Evolutionary conservation across 2,888 invertebrate species (phyloP), one percentile per base, ranked within the genome.

Genomic region (Sympetrum striolatum): DNA sequence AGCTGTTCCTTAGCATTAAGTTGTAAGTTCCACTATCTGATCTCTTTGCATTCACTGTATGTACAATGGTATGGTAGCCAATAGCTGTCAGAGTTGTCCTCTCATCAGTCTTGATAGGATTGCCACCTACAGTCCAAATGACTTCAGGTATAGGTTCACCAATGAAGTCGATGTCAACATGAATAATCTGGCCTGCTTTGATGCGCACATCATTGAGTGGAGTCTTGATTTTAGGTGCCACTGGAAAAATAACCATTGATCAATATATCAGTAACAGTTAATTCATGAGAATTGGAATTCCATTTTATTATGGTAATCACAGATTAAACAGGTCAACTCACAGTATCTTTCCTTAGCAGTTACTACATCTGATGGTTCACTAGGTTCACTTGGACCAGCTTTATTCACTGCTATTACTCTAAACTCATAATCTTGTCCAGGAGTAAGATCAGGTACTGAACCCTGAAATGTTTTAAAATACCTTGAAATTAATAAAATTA

Each of bases 351-450:
- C 96, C 93, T 98, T 98, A 90, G 97, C 97, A 91, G 96, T 97
- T 91, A 98, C 96, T 92, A 97, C 94, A 93, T 98, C 98, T n/a
- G 98, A 98, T 80, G 98, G 96, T 92, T 98, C 98, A 82, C 98
- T 98, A 6, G 99, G 99, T 93, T 99, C 98, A 90, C 99, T 98
- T 93, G 98, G 97, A 81, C 99, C 99, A 91, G 98, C 98, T 93
- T 97, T 96, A 94, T 99, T 99, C 18, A 97, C 96, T 22, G 99
- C 99, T 92, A 98, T 97, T 10, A 99, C 96, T 92, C 99, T 96
- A 95, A 99, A 99, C 94, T 99, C 99, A 93, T 99, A 99, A 93
- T 99, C 98, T 93, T 98, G 98, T 90, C 98, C 98, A 94, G 99
- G 99, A 0, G 96, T 96, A 82, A 99, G 95, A 93, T 98, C 98